These are phyloP conservation scores for Choristoneura rosaceana DNA, from an alignment of 2,888 invertebrate genomes.

Conservation along the genomic window DNA sequence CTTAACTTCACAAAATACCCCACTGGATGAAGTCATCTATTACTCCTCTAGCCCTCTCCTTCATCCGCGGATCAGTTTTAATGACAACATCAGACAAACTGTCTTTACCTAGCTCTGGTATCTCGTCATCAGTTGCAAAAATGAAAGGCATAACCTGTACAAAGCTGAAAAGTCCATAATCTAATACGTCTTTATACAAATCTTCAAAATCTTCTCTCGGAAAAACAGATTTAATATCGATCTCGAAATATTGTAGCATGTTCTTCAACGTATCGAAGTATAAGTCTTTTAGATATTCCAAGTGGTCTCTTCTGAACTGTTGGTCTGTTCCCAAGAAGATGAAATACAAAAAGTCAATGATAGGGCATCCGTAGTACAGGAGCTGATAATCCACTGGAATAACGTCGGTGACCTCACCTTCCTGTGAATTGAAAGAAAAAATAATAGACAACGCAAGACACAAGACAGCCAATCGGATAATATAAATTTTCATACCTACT, in stretches of 20 bases:
- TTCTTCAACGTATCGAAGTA: constrained; percentile 55
- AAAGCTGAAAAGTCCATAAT: constrained; percentile 57
- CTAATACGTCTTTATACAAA: constrained; percentile 54
- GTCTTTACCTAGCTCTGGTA: constrained; percentile 51
- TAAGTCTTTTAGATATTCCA: constrained; percentile 54
- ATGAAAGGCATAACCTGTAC: constrained; percentile 54
- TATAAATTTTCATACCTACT: no score
- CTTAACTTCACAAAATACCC: constrained; percentile 38
- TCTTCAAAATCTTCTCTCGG: constrained; percentile 57
- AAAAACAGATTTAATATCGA: constrained; percentile 55
- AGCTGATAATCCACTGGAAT: constrained; percentile 63
- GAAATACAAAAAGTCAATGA: constrained; percentile 60
- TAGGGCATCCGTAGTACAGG: constrained; percentile 56
- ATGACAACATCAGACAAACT: constrained; percentile 46
- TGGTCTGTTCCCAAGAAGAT: constrained; percentile 57
- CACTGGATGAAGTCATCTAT: constrained; percentile 54
- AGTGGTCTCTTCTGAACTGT: constrained; percentile 56
- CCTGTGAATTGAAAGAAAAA: constrained; percentile 34
- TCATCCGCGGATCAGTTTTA: constrained; percentile 47
- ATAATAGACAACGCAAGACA: neutral
- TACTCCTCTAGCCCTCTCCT: constrained; percentile 52
- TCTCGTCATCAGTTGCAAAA: constrained; percentile 55
- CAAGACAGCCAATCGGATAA: no score
- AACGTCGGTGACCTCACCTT: constrained; percentile 49
- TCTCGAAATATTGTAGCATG: constrained; percentile 56